Conservation (phyloP, 2,113 vertebrate species). For the Balaeniceps rex region DNA sequence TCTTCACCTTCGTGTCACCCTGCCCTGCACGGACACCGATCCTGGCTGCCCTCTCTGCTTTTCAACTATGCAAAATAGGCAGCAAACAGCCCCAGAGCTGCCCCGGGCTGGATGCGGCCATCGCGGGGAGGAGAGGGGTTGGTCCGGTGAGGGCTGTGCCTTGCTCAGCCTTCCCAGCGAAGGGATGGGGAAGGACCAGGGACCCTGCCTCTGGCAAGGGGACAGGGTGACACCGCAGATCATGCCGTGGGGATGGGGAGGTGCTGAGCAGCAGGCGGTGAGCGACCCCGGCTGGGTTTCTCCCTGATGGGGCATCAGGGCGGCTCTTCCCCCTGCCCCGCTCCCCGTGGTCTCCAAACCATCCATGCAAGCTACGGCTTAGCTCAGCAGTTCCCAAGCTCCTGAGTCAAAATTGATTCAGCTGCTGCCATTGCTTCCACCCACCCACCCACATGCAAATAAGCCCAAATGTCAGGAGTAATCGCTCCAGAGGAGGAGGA, state of each 20-base stretch:
- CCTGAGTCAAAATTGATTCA: slow-evolving; percentile 37
- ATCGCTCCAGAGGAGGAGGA: not conserved
- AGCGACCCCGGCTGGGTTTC: accelerated
- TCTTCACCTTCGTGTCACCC: not conserved
- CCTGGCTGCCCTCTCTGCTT: not conserved
- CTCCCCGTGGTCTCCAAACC: not conserved
- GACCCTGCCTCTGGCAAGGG: not conserved
- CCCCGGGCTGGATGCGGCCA: not conserved
- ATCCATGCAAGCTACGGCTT: not conserved
- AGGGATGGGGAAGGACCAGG: accelerated
- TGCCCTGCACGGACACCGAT: accelerated
- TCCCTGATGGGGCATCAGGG: accelerated
- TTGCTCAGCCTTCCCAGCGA: not conserved
- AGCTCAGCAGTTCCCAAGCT: slow-evolving; percentile 35
- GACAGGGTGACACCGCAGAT: not conserved
- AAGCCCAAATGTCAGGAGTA: slow-evolving; percentile 50
- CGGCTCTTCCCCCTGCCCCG: not conserved
- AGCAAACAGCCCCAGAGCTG: not conserved
- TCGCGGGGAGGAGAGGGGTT: accelerated
- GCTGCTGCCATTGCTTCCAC: slow-evolving; percentile 22
- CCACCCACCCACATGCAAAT: slow-evolving; percentile 51
- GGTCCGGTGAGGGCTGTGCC: not conserved
- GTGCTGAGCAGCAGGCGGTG: not conserved
- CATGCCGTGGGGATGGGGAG: accelerated
- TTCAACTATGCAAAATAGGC: accelerated